Percentiles rank a stretch among this genome's conserved stretches.
phyloP scores from a whole-genome alignment of 92 coral and sea anemone genomes.

The Palythoa caribaeorum region DNA sequence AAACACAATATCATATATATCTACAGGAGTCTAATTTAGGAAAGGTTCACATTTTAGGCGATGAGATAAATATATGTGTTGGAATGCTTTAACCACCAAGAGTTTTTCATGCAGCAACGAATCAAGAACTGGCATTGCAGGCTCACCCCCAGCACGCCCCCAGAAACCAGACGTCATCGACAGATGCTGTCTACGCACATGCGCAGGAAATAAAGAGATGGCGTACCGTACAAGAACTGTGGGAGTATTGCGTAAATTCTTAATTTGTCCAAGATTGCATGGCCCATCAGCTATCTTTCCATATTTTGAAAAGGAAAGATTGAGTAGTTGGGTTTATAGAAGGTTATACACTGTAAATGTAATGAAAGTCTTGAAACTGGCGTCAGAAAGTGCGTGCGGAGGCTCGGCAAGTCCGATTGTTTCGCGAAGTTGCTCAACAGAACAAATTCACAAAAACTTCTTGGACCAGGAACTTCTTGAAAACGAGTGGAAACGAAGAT shows the following conservation, averaged over 20 bases:
- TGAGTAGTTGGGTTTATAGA: neutral
- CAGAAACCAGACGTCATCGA: neutral
- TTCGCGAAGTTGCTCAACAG: neutral
- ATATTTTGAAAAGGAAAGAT: neutral
- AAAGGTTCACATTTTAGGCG: no score
- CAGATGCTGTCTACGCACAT: neutral
- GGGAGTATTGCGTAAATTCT: conserved; percentile 16
- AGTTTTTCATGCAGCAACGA: no score
- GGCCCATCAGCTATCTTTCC: neutral
- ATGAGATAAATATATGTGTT: no score
- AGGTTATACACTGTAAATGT: neutral
- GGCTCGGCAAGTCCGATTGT: conserved; percentile 28
- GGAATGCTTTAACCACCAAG: no score
- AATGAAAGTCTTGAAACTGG: conserved; percentile 31
- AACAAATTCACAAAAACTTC: neutral
- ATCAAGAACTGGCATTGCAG: neutral
- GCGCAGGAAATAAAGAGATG: conserved; percentile 25
- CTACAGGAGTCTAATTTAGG: no score
- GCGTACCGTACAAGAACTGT: conserved; percentile 3
- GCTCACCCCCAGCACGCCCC: conserved; percentile 30
- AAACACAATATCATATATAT: no score
- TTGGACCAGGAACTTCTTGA: conserved; percentile 78
- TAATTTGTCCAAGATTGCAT: conserved; percentile 16
- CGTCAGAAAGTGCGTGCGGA: conserved; percentile 44
- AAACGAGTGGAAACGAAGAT: conserved; percentile 83